Evolutionary conservation across 2,113 vertebrate genomes (phyloP), one percentile per base, ranked within the genome.

Genomic region (Platichthys stellatus): DNA sequence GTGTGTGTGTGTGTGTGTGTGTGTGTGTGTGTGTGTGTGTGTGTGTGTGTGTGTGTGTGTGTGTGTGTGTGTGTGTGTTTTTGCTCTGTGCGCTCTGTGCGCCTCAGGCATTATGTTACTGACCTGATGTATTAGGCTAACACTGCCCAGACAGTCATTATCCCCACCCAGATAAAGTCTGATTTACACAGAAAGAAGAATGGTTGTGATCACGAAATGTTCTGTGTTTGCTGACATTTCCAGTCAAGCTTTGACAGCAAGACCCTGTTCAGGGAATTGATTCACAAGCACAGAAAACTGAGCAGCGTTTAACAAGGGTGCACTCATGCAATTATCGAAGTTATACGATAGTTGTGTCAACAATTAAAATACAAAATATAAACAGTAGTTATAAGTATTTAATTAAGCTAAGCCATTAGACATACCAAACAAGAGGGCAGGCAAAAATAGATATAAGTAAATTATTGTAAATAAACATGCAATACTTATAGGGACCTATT

Each of bases 61-160:
- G 23, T 23, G 23, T 23, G 23, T 23, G 23, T 23, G 23, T 23
- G 23, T 23, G 23, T 23, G 23, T 23, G 23, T 23, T 23, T 23
- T 23, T 23, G 23, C 23, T 3, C 0, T 38, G 49, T 17, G 51
- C 14, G 23, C 23, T 3, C 0, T 38, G 49, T 17, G 51, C 14
- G 80, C 90, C 89, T 83, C 15, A 13, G 43, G 90, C 78, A 14
- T 24, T 26, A 45, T 57, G 43, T 14, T 69, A 24, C 75, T 85
- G 89, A 80, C 77, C 69, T 61, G 54, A 62, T 84, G 63, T 69
- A 84, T 87, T 82, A 86, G 28, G 68, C 18, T 45, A 67, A 87
- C 69, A 4, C 26, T 72, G 24, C n/a, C 71, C 90, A 91, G 90
- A 82, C 35, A 20, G 20, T 13, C 49, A 59, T 65, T 62, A 64